Conservation (phyloP, 2,797 vertebrate genomes). For the Myiotriccus ornatus region DNA sequence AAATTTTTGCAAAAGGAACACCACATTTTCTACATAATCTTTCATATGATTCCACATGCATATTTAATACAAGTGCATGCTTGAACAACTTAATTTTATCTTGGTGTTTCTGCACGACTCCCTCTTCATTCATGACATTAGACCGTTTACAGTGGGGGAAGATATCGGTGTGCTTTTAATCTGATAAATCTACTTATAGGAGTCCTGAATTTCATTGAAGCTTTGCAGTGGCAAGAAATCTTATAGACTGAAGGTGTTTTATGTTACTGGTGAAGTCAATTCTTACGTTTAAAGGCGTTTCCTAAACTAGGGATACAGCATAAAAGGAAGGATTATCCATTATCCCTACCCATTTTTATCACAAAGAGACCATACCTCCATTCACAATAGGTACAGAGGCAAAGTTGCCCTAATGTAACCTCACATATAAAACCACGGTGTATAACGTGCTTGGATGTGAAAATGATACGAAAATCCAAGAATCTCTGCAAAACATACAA, state of each 20-base stretch:
- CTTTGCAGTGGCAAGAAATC: not conserved
- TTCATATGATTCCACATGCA: not conserved
- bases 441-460: not conserved
- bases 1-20: not conserved
- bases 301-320: not conserved
- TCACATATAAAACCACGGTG: not conserved
- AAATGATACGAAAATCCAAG: not conserved
- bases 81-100: not conserved
- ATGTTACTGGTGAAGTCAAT: not conserved
- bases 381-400: not conserved
- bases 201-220: slow-evolving; percentile 25
- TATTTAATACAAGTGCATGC: not conserved
- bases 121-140: not conserved
- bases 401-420: not conserved
- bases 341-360: slow-evolving; percentile 23
- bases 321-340: slow-evolving; percentile 38
- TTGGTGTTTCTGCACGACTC: not conserved
- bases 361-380: not conserved
- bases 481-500: not conserved
- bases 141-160: not conserved
- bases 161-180: not conserved
- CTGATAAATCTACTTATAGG: not conserved
- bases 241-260: not conserved
- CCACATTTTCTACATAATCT: not conserved
- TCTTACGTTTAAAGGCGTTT: not conserved